Percentiles rank a stretch among this genome's conserved stretches.
Conservation (phyloP, 2,113 vertebrate genomes). For the Raja brachyura region DNA sequence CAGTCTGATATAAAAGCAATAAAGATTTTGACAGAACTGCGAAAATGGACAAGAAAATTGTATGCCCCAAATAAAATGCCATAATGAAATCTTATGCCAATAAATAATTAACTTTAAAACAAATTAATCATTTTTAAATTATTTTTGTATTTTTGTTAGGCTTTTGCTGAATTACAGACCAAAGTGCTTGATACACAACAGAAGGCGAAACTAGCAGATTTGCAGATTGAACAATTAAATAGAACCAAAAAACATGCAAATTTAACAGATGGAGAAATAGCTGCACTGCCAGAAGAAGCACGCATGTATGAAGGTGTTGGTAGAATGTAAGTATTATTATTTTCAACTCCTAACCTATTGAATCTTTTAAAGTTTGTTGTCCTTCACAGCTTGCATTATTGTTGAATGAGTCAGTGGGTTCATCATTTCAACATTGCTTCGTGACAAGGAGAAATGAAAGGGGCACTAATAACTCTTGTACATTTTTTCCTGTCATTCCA, state of each 20-base stretch:
- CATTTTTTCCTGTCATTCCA: not conserved
- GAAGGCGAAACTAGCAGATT: conserved; percentile 86
- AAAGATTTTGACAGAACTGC: not conserved
- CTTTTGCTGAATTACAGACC: conserved; percentile 86
- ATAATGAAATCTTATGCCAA: not conserved
- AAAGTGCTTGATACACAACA: conserved; percentile 95
- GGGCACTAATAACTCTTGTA: not conserved
- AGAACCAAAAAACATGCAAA: conserved; percentile 84
- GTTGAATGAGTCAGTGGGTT: not conserved
- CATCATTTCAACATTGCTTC: not conserved
- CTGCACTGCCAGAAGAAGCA: conserved; percentile 70
- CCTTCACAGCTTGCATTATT: not conserved
- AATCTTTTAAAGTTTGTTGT: conserved; percentile 41
- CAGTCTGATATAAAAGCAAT: not conserved
- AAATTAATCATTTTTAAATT: not conserved
- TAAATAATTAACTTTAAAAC: not conserved
- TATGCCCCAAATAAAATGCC: not conserved
- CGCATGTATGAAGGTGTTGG: conserved; percentile 92
- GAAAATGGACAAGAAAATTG: not conserved
- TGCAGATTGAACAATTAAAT: conserved; percentile 89
- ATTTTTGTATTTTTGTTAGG: conserved; percentile 52
- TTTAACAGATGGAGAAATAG: conserved; percentile 78
- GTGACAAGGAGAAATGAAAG: not conserved
- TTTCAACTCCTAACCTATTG: conserved; percentile 26
- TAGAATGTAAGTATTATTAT: conserved; percentile 76